A percentile compares a stretch with the other conserved stretches of the same genome.
Evolutionary conservation across 2,888 invertebrate genomes (phyloP).

Genomic region (Nomada ferruginata): DNA sequence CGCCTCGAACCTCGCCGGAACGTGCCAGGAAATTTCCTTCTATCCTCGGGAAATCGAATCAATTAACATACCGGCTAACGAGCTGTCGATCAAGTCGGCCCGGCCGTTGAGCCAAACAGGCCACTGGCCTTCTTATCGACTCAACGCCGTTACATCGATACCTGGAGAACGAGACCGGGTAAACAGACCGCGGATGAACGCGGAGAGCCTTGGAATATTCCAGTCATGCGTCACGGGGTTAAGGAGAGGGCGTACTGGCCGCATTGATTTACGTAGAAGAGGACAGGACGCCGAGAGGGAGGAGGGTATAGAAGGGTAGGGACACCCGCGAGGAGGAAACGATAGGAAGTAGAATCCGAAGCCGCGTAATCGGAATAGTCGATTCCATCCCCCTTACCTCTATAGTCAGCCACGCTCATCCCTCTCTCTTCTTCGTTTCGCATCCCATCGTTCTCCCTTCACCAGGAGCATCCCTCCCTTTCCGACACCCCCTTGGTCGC

Average conservation of each 20-base stretch:
- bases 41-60: constrained; percentile 12
- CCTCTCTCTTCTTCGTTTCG: constrained; percentile 30
- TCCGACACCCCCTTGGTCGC: constrained; percentile 65
- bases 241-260: constrained; percentile 76
- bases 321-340: constrained; percentile 17
- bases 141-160: constrained; percentile 38
- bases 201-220: constrained; percentile 67
- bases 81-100: constrained; percentile 29
- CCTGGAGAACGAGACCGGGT: constrained; percentile 30
- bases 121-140: constrained; percentile 13
- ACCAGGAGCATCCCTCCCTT: constrained; percentile 51
- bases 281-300: constrained; percentile 54
- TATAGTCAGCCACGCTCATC: constrained; percentile 45
- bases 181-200: constrained; percentile 65
- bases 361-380: constrained; percentile 82
- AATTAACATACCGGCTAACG: constrained; percentile 38
- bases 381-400: constrained; percentile 75
- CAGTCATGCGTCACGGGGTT: constrained; percentile 75
- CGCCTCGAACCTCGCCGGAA: too few relatives aligned
- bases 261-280: constrained; percentile 77
- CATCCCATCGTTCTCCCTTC: constrained; percentile 40
- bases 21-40: neutral
- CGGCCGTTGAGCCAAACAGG: neutral
- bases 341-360: constrained; percentile 69
- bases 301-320: neutral